Evolutionary conservation across 2,888 invertebrate species (phyloP), one percentile per base, ranked within the genome.

Genomic region (Meta bourneti): DNA sequence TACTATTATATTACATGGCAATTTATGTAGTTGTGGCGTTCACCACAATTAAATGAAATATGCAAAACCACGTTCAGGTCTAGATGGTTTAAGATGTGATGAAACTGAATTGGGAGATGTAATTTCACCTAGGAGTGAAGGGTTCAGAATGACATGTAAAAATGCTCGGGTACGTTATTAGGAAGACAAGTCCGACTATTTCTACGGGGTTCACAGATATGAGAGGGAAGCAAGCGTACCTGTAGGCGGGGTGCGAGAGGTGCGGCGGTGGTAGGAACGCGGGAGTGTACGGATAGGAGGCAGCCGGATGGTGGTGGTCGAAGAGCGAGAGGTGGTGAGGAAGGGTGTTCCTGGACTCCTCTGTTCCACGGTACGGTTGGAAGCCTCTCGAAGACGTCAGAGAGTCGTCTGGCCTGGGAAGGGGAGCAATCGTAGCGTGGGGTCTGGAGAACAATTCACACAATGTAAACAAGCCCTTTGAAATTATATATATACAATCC

Each of bases 181-280:
- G 34, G 34, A 34, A 34, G 1, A 34, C 34, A 34, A 34, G 34
- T 34, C 4, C 34, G 34, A 34, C 34, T 34, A 34, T 34, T 34
- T 34, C 34, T 34, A 34, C 34, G 34, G 34, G 34, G 34, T 34
- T 34, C 34, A 34, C 1, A 34, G 34, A 34, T 34, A 34, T 34
- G 34, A 34, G 34, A 34, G 34, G 34, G 34, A 34, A 34, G 34
- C 34, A 34, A 9, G 34, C 83, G 70, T 90, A 93, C 89, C 93
- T 89, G 74, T 93, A 93, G 13, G 93, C 91, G 20, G 93, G 91
- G 78, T 91, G 93, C 6, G 93, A 82, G 0, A 93, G 89, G 81
- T 91, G 91, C 0, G 91, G 86, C 1, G 93, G 93, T 4, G 93
- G 89, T 54, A 91, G 51, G 19, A 93, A 91, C 9, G 91, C 89